Evolutionary conservation across 2,113 vertebrate genomes (phyloP).

Genomic region (Callipepla californica): DNA sequence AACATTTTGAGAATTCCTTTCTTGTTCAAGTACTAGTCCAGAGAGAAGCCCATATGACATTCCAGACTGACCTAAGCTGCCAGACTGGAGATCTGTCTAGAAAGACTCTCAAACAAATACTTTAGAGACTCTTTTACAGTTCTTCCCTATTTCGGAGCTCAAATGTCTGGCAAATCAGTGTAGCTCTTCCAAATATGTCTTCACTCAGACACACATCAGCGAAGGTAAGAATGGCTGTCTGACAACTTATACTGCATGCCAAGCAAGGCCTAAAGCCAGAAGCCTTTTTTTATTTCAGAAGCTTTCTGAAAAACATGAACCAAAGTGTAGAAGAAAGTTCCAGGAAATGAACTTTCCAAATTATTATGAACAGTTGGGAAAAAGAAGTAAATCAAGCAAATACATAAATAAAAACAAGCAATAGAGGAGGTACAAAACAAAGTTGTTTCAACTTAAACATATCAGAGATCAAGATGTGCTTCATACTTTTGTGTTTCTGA

Average conservation of each 20-base stretch:
- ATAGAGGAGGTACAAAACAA: not conserved
- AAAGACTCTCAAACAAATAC: slow-evolving; percentile 11
- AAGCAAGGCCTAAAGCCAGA: slow-evolving; percentile 54
- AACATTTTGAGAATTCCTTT: not conserved
- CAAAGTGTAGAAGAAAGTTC: not conserved
- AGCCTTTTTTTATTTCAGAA: not conserved
- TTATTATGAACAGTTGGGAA: not conserved
- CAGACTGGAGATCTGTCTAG: not conserved
- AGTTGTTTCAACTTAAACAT: not conserved
- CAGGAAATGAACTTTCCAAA: not conserved
- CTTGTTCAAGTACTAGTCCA: not conserved
- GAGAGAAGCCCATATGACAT: not conserved
- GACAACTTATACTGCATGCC: slow-evolving; percentile 40
- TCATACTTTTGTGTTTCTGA: not conserved
- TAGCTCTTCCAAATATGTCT: slow-evolving; percentile 37
- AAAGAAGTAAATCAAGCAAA: not conserved
- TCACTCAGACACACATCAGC: slow-evolving; percentile 28
- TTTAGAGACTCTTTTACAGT: not conserved
- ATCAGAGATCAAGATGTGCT: not conserved
- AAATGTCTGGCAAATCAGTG: slow-evolving; percentile 2
- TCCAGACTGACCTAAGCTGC: not conserved
- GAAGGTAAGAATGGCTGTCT: slow-evolving; percentile 50
- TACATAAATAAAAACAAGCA: not conserved
- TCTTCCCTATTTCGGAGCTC: slow-evolving; percentile 32
- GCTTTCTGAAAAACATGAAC: not conserved